Evolutionary conservation across 2,888 invertebrate genomes (phyloP).

Genomic region (Myopa testacea): DNA sequence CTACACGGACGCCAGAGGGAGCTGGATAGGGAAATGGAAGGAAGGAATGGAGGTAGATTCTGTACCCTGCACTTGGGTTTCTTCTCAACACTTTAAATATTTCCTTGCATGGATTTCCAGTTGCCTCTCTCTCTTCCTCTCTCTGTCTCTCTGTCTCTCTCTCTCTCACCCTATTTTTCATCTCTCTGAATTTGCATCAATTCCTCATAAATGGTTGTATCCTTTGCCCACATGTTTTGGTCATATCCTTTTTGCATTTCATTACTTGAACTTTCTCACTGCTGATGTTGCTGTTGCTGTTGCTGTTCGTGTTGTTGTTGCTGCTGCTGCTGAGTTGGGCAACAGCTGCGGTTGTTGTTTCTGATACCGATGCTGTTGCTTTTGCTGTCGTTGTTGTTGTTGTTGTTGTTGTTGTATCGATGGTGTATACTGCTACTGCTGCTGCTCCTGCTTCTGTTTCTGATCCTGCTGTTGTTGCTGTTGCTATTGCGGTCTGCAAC

Average conservation of each 20-base stretch:
- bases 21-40: too few relatives aligned
- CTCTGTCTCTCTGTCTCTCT: not conserved
- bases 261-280: not conserved
- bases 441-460: not conserved
- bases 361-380: not conserved
- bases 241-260: constrained; percentile 36
- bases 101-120: not conserved
- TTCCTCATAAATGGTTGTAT: constrained; percentile 35
- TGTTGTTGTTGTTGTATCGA: not conserved
- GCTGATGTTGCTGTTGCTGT: not conserved
- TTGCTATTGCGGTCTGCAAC: constrained; percentile 22
- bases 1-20: too few relatives aligned
- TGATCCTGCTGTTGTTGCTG: not conserved
- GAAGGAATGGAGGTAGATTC: too few relatives aligned
- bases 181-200: constrained; percentile 24
- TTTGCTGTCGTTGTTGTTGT: constrained; percentile 18
- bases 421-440: not conserved
- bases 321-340: constrained; percentile 24
- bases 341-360: constrained; percentile 26
- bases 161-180: not conserved
- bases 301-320: not conserved
- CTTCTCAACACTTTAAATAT: too few relatives aligned
- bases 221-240: constrained; percentile 38
- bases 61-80: too few relatives aligned
- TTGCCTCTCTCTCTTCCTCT: not conserved